Base-by-base conservation (phyloP, 2,797 vertebrate species). In the Acridotheres tristis region DNA sequence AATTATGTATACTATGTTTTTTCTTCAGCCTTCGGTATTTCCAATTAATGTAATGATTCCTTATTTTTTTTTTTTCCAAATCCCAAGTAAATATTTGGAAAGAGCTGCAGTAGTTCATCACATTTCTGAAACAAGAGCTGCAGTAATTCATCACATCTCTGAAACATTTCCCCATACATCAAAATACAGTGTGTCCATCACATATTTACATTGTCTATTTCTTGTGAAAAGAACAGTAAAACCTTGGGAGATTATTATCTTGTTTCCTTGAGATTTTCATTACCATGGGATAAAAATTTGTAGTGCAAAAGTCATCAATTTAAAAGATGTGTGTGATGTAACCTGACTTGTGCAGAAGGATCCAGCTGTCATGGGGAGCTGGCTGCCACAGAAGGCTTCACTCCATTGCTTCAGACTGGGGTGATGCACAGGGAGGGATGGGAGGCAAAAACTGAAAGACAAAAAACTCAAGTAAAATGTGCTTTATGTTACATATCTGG, bases 391-490 rank as follows among this genome's bases (percentile, higher is more conserved):
- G 34, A 6, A 53, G 10, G 30, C 30, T 81, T 87, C 54, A 16
- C 32, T 76, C 23, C 13, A 18, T 13, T 13, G 21, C 34, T 47
- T 21, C 34, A 43, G 4, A 13, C 14, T 12, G 2, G 1, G 23
- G 7, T 8, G 15, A 7, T 45, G 29, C 21, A 13, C 14, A 11
- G 2, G 1, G 32, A 71, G 17, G 15, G 9, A n/a, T 50, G 43
- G 25, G 16, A 74, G 9, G 7, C 7, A 58, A 73, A 75, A 73
- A 19, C 5, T 22, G 5, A 57, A 87, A 42, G 16, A 42, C 8
- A 53, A 69, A 72, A 72, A 38, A 19, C 1, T 0, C 4, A 48
- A 40, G 8, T 73, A 12, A 48, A 88, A 77, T 68, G 2, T 0
- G 1, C 34, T 75, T 74, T 61, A 34, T 91, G 12, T 9, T 61